Conservation (phyloP, 2,888 invertebrate genomes). For the Mantis religiosa region DNA sequence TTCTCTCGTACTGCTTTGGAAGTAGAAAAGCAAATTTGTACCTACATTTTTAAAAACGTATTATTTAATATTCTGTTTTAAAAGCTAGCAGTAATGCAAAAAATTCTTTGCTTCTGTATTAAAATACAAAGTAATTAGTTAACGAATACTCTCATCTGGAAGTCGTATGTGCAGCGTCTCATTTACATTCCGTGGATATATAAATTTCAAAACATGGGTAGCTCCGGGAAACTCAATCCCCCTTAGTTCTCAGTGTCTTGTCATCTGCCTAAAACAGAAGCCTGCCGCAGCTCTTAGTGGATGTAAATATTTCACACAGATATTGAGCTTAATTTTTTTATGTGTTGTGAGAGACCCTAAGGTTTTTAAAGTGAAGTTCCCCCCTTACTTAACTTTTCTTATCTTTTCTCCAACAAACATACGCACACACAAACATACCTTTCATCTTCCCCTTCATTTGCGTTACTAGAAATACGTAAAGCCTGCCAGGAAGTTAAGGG, state of each 20-base stretch:
- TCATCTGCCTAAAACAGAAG: not conserved
- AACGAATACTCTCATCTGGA: not conserved
- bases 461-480: not conserved
- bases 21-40: too few relatives aligned
- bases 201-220: not conserved
- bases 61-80: not conserved
- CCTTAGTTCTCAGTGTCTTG: not conserved
- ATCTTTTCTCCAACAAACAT: not conserved
- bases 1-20: too few relatives aligned
- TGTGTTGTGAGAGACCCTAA: conserved; percentile 9
- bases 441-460: conserved; percentile 3
- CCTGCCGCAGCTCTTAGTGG: conserved; percentile 28
- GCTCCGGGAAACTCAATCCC: not conserved
- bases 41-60: too few relatives aligned
- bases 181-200: not conserved
- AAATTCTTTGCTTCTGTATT: not conserved
- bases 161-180: not conserved
- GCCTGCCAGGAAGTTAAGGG: conserved; percentile 6
- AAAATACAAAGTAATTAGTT: not conserved
- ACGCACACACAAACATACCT: not conserved
- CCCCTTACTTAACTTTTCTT: not conserved
- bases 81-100: not conserved
- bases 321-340: conserved; percentile 28
- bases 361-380: not conserved
- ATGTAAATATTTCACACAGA: conserved; percentile 27